Conservation (phyloP, 2,113 vertebrate genomes). For the Paralichthys olivaceus region DNA sequence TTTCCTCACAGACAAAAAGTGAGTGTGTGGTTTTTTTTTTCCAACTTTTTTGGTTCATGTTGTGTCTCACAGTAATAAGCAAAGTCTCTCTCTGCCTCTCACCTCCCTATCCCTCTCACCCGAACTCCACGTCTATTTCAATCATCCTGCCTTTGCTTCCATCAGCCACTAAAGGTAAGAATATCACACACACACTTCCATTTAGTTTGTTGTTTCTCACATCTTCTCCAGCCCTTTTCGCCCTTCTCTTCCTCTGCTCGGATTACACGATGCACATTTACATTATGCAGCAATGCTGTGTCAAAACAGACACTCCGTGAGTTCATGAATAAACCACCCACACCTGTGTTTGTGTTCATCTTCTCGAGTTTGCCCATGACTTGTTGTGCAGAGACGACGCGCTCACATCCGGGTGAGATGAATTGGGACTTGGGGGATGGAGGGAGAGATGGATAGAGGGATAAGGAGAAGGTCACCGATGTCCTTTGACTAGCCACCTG, state of each 20-base stretch:
- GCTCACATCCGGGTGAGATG: slow-evolving; percentile 38
- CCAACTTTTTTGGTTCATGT: slow-evolving; percentile 26
- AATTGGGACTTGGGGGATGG: slow-evolving; percentile 52
- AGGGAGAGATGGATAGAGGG: slow-evolving; percentile 56
- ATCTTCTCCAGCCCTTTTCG: slow-evolving; percentile 21
- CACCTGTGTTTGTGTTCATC: slow-evolving; percentile 62
- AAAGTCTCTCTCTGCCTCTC: slow-evolving; percentile 37
- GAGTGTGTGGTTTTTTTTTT: slow-evolving; percentile 72
- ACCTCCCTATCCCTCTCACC: not conserved
- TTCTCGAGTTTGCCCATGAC: slow-evolving; percentile 22
- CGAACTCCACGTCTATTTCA: slow-evolving; percentile 40
- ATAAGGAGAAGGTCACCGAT: slow-evolving; percentile 77
- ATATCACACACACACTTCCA: slow-evolving; percentile 23
- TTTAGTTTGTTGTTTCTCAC: slow-evolving; percentile 32
- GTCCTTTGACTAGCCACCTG: slow-evolving; percentile 77
- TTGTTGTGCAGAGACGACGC: slow-evolving; percentile 45
- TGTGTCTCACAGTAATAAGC: slow-evolving; percentile 48
- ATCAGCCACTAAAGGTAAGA: slow-evolving; percentile 82
- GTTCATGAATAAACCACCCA: slow-evolving; percentile 68
- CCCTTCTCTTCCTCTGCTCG: slow-evolving; percentile 25
- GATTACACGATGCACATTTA: slow-evolving; percentile 57
- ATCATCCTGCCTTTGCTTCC: slow-evolving; percentile 41
- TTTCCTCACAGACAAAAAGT: slow-evolving; percentile 91
- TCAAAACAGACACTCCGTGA: slow-evolving; percentile 59
- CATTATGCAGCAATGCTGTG: slow-evolving; percentile 65